These are phyloP conservation scores for Carpatolechia fugitivella DNA, from an alignment of 2,888 invertebrate species.

Conservation along the genomic window DNA sequence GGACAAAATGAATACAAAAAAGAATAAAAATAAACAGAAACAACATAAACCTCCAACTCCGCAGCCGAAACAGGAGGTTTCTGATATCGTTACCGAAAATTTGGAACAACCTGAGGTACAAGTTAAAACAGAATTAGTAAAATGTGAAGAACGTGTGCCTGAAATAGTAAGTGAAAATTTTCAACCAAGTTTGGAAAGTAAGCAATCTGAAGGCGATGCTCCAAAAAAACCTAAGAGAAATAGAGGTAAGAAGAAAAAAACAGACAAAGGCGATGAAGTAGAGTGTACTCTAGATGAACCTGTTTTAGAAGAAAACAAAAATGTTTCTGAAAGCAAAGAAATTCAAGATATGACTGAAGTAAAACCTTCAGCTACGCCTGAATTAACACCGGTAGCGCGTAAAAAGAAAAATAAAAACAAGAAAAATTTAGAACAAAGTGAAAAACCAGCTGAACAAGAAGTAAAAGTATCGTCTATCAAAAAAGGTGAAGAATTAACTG, in stretches of 20 bases:
- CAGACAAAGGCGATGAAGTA: constrained; percentile 33
- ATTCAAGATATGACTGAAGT: constrained; percentile 17
- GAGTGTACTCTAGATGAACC: constrained; percentile 26
- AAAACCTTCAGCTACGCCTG: constrained; percentile 12
- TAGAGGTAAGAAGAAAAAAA: constrained; percentile 65
- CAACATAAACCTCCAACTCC: constrained; percentile 42
- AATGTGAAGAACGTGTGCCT: constrained; percentile 33
- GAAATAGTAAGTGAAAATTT: constrained; percentile 37
- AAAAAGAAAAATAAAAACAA: constrained; percentile 67
- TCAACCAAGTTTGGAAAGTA: constrained; percentile 20
- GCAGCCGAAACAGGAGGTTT: constrained; percentile 29
- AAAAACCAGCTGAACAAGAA: constrained; percentile 15
- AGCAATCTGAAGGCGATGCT: constrained; percentile 33
- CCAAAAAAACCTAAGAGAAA: constrained; percentile 73
- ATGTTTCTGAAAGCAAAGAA: constrained; percentile 13
- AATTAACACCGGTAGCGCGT: constrained; percentile 43
- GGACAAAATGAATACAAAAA: constrained; percentile 56
- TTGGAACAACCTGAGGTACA: constrained; percentile 27
- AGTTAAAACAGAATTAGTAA: constrained; percentile 14
- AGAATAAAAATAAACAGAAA: constrained; percentile 61
- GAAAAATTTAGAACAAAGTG: constrained; percentile 30
- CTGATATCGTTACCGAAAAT: constrained; percentile 12
- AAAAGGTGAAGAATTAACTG: constrained; percentile 18
- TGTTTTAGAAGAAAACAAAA: background rate
- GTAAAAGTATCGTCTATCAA: constrained; percentile 6